Base-by-base conservation (phyloP, 2,797 vertebrate species). In the Hirundo rustica region DNA sequence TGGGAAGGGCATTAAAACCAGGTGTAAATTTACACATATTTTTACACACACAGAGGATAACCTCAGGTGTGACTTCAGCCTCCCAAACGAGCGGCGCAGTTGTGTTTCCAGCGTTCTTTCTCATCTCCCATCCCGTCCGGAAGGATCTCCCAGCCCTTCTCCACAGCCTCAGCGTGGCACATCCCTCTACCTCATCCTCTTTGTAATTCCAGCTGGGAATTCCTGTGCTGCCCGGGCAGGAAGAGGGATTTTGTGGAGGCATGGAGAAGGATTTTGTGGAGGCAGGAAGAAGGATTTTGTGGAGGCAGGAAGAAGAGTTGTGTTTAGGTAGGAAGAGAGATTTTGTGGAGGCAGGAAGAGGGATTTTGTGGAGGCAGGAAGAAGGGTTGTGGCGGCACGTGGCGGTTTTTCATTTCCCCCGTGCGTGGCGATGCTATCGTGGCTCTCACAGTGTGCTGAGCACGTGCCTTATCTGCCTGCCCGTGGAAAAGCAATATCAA, bases 381-480 rank as follows among this genome's bases (percentile, higher is more conserved):
- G 32, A 55, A 38, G 42, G 36, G 45, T 5, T 77, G 32, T 50
- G 76, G 25, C 14, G 30, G 72, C 53, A n/a, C 16, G 25, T 16
- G 51, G 42, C 8, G 5, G 17, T 30, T 90, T 91, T 74, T 58
- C 84, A 72, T 96, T 89, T 92, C 91, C 88, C 95, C 95, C 32
- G 6, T 66, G 94, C 54, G 72, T 12, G 51, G 75, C 0, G 93
- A 95, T 95, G 77, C 42, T 95, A 55, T 93, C 94, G 1, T 10
- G 50, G 92, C 92, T 48, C 76, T 62, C 85, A 8, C 92, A 36
- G 88, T 7, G 87, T 57, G 61, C 82, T 47, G 51, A 76, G 89
- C 80, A 67, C 68, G 23, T 3, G 38, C 40, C 96, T 97, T 97
- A 96, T 97, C 97, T 91, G 80, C 48, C 73, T 61, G 78, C 89